Evolutionary conservation across 2,113 vertebrate species (phyloP).

Genomic region (Rhabdornis inornatus): DNA sequence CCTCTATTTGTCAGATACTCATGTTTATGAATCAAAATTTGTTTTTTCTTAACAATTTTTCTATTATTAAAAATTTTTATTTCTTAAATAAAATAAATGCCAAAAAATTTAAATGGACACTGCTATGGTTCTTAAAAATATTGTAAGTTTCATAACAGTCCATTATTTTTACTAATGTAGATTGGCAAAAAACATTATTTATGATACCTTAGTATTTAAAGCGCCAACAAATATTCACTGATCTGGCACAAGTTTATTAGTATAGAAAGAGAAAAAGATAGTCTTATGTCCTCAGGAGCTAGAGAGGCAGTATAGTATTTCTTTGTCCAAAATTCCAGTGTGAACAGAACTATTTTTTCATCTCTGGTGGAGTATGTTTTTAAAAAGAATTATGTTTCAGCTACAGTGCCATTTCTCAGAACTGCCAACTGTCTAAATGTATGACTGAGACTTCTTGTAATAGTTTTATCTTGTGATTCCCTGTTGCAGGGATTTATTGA

Average conservation of each 20-base stretch:
- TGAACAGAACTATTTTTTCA: background rate
- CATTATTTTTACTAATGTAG: background rate
- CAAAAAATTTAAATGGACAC: background rate
- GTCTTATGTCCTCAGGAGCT: background rate
- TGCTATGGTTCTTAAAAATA: background rate
- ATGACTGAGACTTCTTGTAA: conserved; percentile 33
- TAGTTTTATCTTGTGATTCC: conserved; percentile 51
- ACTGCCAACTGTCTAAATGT: conserved; percentile 1
- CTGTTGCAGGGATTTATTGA: conserved; percentile 47
- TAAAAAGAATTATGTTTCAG: conserved; percentile 3
- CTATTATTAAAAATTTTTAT: background rate
- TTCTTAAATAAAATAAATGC: background rate
- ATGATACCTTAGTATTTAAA: background rate
- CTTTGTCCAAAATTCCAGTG: background rate
- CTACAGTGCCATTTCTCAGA: background rate
- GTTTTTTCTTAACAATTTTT: background rate
- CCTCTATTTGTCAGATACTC: background rate
- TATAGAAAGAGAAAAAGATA: background rate
- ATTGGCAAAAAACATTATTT: background rate
- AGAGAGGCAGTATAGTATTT: background rate
- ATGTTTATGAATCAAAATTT: background rate
- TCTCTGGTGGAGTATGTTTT: background rate
- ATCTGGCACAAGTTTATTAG: background rate
- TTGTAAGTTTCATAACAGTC: background rate
- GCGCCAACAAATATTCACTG: background rate